phyloP scores from a whole-genome alignment of 2,113 vertebrate species.

The Hoplias malabaricus region DNA sequence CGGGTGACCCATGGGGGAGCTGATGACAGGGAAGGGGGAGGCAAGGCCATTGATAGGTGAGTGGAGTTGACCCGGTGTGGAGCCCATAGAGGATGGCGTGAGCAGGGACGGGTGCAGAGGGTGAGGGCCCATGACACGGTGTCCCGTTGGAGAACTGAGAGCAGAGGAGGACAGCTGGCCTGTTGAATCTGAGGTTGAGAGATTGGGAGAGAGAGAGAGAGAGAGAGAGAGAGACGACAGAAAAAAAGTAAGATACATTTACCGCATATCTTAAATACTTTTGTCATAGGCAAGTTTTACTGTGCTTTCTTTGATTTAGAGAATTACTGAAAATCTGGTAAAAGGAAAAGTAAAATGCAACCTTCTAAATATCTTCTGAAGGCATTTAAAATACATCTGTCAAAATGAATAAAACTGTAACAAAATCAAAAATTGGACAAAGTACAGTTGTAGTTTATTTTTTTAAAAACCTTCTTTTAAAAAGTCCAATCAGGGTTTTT shows the following conservation, averaged over 20 bases:
- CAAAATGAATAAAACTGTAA: too few relatives aligned
- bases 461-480: too few relatives aligned
- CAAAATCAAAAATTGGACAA: too few relatives aligned
- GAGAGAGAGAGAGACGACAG: background rate
- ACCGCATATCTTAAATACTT: too few relatives aligned
- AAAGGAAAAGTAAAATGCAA: too few relatives aligned
- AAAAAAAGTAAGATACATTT: background rate
- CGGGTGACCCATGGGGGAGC: constrained; percentile 80
- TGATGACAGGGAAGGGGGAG: constrained; percentile 83
- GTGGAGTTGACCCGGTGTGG: constrained; percentile 76
- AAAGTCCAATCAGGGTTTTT: too few relatives aligned
- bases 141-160: constrained; percentile 72
- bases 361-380: too few relatives aligned
- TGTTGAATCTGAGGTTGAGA: constrained; percentile 78
- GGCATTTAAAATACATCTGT: too few relatives aligned
- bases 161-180: constrained; percentile 76
- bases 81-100: constrained; percentile 69
- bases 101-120: constrained; percentile 63
- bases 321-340: too few relatives aligned
- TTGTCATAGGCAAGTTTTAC: too few relatives aligned
- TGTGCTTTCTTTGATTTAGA: too few relatives aligned
- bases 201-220: constrained; percentile 27
- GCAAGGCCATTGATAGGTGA: constrained; percentile 85
- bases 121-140: constrained; percentile 75
- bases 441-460: too few relatives aligned